These are phyloP conservation scores for Achatina immaculata DNA, from an alignment of 1,140 invertebrate species.

Conservation along the genomic window DNA sequence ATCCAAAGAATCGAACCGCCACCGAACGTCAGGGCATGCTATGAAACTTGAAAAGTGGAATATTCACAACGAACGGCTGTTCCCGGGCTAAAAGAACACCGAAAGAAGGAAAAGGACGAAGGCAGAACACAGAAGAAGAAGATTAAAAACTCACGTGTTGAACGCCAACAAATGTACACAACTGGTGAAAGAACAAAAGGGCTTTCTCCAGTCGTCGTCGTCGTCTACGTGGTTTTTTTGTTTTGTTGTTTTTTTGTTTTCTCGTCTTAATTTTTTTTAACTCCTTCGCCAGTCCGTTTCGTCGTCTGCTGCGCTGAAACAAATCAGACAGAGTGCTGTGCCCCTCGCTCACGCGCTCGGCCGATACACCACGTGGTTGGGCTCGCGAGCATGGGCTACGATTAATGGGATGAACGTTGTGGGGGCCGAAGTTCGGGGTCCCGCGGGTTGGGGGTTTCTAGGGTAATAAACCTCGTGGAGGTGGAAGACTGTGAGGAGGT, in stretches of 20 bases:
- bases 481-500: not conserved
- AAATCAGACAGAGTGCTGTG: constrained; percentile 23
- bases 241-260: not conserved
- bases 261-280: not conserved
- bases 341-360: constrained; percentile 23
- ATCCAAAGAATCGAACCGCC: too few species aligned
- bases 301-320: constrained; percentile 27
- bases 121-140: not conserved
- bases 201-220: not conserved
- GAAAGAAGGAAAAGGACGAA: not conserved
- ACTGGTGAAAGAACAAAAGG: constrained; percentile 22
- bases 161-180: not conserved
- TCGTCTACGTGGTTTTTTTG: not conserved
- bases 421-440: not conserved
- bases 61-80: too few species aligned
- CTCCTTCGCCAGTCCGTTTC: constrained; percentile 1
- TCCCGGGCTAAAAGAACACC: too few species aligned
- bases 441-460: not conserved
- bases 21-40: too few species aligned
- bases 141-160: constrained; percentile 8
- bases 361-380: not conserved
- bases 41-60: too few species aligned
- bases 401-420: not conserved
- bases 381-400: not conserved
- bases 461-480: not conserved